These are phyloP conservation scores for Lutraria rhynchaena DNA, from an alignment of 1,140 invertebrate genomes.

Conservation along the genomic window DNA sequence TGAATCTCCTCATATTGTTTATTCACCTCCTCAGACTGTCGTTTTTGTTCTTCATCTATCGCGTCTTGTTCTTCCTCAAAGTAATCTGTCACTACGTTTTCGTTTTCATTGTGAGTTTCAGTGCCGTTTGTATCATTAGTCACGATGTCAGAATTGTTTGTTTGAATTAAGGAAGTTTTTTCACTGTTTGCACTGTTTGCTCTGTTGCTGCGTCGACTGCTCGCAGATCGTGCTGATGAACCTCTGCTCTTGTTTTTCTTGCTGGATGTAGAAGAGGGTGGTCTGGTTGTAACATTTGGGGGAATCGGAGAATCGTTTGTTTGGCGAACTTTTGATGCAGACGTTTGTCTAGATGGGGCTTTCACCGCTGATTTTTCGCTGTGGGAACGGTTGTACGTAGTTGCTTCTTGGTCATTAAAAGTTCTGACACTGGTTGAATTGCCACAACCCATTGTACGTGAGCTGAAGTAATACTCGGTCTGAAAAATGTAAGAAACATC, in stretches of 20 bases:
- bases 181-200: background rate
- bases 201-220: background rate
- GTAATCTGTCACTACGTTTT: background rate
- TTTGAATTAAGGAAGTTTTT: conserved; percentile 7
- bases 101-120: background rate
- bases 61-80: background rate
- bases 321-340: background rate
- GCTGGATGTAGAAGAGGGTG: too few species aligned
- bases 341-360: conserved; percentile 9
- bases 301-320: too few species aligned
- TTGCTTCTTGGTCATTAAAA: conserved; percentile 10
- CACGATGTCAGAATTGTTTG: background rate
- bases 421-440: conserved; percentile 13
- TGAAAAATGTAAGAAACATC: too few species aligned
- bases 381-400: background rate
- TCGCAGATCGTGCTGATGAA: background rate
- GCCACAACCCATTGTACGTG: conserved; percentile 17
- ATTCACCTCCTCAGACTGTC: background rate
- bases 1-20: conserved; percentile 28
- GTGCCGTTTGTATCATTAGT: background rate
- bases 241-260: too few species aligned
- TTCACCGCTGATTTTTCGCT: background rate
- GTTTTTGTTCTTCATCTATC: background rate
- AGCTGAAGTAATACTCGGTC: too few species aligned
- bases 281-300: too few species aligned